Conservation (phyloP, 2,888 invertebrate genomes). For the Dryobotodes eremita region DNA sequence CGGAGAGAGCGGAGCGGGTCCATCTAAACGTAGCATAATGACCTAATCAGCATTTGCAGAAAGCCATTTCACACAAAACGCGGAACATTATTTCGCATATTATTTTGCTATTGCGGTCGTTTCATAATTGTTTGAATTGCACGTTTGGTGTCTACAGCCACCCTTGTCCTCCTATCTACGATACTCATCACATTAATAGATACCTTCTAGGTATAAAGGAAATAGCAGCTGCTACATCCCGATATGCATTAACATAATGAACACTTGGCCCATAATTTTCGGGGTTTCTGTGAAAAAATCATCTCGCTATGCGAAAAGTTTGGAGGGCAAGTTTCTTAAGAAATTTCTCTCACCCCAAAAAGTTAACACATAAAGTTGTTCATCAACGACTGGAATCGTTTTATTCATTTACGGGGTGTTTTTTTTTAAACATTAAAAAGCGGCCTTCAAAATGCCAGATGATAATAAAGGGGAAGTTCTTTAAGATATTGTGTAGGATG, state of each 20-base stretch:
- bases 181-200: slow-evolving; percentile 32
- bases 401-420: slow-evolving; percentile 60
- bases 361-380: slow-evolving; percentile 66
- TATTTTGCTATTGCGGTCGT: slow-evolving; percentile 19
- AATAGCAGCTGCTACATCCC: slow-evolving; percentile 63
- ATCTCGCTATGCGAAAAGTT: slow-evolving; percentile 60
- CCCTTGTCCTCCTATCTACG: slow-evolving; percentile 5
- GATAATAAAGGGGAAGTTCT: slow-evolving; percentile 58
- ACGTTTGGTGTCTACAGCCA: slow-evolving; percentile 3
- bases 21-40: slow-evolving; percentile 36
- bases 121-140: slow-evolving; percentile 39
- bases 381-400: slow-evolving; percentile 60
- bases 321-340: slow-evolving; percentile 37
- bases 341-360: slow-evolving; percentile 52
- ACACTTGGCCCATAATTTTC: slow-evolving; percentile 62
- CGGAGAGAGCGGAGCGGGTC: slow-evolving; percentile 4
- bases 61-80: slow-evolving; percentile 34
- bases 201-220: slow-evolving; percentile 41
- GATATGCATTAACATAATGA: slow-evolving; percentile 67
- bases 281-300: slow-evolving; percentile 59
- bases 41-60: slow-evolving; percentile 40
- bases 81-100: slow-evolving; percentile 28
- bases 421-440: slow-evolving; percentile 48
- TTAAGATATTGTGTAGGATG: slow-evolving; percentile 49
- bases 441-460: slow-evolving; percentile 41